These are phyloP conservation scores for Anas platyrhynchos DNA, from an alignment of 2,113 vertebrate genomes.

Conservation along the genomic window DNA sequence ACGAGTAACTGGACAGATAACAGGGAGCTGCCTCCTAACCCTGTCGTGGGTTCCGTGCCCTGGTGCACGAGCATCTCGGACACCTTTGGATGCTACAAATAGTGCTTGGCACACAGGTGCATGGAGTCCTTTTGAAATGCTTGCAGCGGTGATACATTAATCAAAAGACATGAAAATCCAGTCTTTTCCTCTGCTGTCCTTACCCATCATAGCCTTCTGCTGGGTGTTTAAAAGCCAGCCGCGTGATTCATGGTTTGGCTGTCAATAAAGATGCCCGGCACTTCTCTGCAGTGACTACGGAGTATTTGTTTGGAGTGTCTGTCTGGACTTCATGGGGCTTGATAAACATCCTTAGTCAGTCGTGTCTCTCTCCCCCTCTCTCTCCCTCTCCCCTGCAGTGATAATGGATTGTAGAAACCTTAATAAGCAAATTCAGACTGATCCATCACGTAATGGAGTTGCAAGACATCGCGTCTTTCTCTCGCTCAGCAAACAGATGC, in stretches of 20 bases:
- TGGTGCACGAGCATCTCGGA: fast-evolving
- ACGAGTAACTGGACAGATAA: too few species aligned
- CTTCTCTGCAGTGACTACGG: slow-evolving; percentile 3
- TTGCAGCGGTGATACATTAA: neutral
- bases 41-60: neutral
- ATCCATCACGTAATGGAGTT: slow-evolving; percentile 20
- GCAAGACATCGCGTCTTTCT: neutral
- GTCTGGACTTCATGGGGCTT: neutral
- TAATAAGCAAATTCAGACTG: slow-evolving; percentile 53
- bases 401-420: slow-evolving; percentile 46
- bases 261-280: neutral
- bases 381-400: slow-evolving; percentile 16
- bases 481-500: neutral
- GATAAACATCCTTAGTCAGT: slow-evolving; percentile 29
- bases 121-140: neutral
- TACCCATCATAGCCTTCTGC: neutral
- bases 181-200: neutral
- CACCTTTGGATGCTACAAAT: neutral
- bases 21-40: neutral
- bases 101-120: neutral
- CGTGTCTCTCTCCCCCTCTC: neutral
- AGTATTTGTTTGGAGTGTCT: neutral
- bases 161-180: neutral
- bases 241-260: neutral
- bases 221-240: neutral